Evolutionary conservation across 2,797 vertebrate species (phyloP), one percentile per base, ranked within the genome.

Genomic region (Macropus fuliginosus): DNA sequence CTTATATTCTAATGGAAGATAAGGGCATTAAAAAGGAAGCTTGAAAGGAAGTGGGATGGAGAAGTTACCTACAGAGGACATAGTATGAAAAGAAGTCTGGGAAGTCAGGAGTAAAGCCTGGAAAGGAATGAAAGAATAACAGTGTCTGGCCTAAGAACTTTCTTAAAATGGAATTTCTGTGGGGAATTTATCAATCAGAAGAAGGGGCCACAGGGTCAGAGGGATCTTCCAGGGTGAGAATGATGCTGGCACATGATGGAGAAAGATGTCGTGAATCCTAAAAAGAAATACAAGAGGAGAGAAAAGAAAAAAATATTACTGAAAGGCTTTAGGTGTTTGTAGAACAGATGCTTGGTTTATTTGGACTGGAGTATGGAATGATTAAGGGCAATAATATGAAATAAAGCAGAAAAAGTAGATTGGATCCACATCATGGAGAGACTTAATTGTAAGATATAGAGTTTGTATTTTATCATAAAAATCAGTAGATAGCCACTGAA

Each of bases 171-270:
- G 40, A 56, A 1, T 21, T n/a, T 91, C 16, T 27, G 5, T 55
- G 21, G 55, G 34, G 54, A 55, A 91, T 0, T 91, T 27, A 9
- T 9, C 54, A 56, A 91, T 55, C 8, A 56, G 18, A 91, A 11
- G 9, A 40, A 50, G 93, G 28, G 40, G 0, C 55, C 90, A 50
- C 57, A 92, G 31, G 91, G 92, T 81, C 74, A 56, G 89, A 94
- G 52, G 11, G 27, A 92, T 96, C 74, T 56, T 56, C 92, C 93
- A 81, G 90, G 55, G 52, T 93, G 16, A 52, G 55, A 91, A 92
- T 81, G 55, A 28, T 46, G 29, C 12, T 34, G 10, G 40, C 9
- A 28, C 50, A 87, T 87, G 74, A 40, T 27, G 3, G 74, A 90
- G 55, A 90, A 90, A 10, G 12, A 87, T 93, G 31, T 81, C 24